Evolutionary conservation across 2,797 vertebrate species (phyloP), one percentile per base, ranked within the genome.

Genomic region (Bufotes viridis): DNA sequence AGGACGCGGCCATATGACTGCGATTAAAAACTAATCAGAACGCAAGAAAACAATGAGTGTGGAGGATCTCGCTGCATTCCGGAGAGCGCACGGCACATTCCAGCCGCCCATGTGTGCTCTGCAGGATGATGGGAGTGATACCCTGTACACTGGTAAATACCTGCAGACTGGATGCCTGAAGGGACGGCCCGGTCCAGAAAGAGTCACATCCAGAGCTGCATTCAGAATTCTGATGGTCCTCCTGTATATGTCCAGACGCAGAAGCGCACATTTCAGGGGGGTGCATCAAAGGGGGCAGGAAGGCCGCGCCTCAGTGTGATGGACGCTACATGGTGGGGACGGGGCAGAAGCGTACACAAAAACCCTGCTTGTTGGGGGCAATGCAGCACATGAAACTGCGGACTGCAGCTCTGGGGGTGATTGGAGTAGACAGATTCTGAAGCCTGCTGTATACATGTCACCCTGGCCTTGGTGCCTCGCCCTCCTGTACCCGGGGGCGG

Each of bases 1-100:
- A 20, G 20, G 34, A 34, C 13, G 29, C 34, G 42, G 57, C 80
- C 87, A 89, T 85, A 85, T 89, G 87, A 85, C 22, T 81, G 51
- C 58, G 17, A 82, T 85, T 85, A 89, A 26, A 85, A 74, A 70
- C 53, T 34, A 69, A 84, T 84, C 81, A 79, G 26, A 53, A 75
- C 24, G 7, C 70, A 8, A 9, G 20, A 76, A 58, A 22, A 72
- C 51, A 83, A 70, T 7, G 49, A 57, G 18, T 82, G 5, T 82
- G 78, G 78, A 86, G n/a, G 7, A 8, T 29, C 75, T 13, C 7
- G 13, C 5, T 22, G 24, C 85, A 86, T 86, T 86, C 84, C 84
- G 42, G 78, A 57, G 26, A 22, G 29, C 3, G 63, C 49, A 65
- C 26, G 74, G 10, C 84, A 14, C 60, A 65, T 7, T 26, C 15